phyloP scores from a whole-genome alignment of 2,888 invertebrate species.

The Nycteola revayana region DNA sequence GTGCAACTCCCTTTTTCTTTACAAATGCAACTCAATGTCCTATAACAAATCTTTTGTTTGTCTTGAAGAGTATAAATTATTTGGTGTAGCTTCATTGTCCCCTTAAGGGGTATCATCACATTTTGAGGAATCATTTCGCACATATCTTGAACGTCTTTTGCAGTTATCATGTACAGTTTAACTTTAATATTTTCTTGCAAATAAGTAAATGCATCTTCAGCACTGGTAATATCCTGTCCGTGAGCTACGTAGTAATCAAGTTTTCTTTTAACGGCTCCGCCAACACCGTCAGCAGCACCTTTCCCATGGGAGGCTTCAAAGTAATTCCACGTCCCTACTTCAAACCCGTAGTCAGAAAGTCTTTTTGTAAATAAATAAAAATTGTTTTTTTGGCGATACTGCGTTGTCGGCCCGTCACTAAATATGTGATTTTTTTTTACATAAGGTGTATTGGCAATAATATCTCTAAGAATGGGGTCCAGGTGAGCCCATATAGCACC shows the following conservation, averaged over 20 bases:
- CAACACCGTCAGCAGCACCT: too few species aligned
- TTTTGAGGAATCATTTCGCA: conserved; percentile 2
- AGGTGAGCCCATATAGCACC: conserved; percentile 4
- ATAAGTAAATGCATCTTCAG: too few species aligned
- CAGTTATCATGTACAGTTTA: too few species aligned
- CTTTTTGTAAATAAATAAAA: conserved; percentile 1
- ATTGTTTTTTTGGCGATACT: conserved; percentile 1
- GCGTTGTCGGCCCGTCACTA: neutral
- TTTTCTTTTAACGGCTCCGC: too few species aligned
- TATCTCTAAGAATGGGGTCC: conserved; percentile 3
- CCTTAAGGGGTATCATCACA: conserved; percentile 3
- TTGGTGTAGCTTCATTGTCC: conserved; percentile 5
- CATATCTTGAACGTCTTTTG: too few species aligned
- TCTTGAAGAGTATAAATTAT: conserved; percentile 4
- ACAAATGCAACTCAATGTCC: conserved; percentile 5
- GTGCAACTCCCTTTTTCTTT: too few species aligned
- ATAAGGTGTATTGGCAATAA: too few species aligned
- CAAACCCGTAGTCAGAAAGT: neutral
- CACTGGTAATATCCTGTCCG: too few species aligned
- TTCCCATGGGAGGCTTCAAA: too few species aligned
- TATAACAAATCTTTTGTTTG: conserved; percentile 6
- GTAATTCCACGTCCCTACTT: conserved; percentile 1
- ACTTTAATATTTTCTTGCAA: too few species aligned
- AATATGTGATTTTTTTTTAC: too few species aligned
- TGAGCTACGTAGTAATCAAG: too few species aligned